Conservation (phyloP, 35 echinoderm and acorn worm genomes). For the Patiria miniata region DNA sequence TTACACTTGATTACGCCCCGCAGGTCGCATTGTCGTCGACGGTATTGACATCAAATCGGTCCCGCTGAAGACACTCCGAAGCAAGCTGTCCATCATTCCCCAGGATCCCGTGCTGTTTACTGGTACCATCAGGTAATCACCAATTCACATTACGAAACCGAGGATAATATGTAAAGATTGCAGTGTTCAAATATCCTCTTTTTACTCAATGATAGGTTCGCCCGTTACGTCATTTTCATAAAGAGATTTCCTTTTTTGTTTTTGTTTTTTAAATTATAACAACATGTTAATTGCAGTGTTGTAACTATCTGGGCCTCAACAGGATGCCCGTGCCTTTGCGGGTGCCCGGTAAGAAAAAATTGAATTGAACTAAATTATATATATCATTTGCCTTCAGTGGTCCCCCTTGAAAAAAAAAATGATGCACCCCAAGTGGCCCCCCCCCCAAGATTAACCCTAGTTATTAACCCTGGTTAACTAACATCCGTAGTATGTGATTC, state of each 20-base stretch:
- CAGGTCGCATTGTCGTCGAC: slow-evolving; percentile 85
- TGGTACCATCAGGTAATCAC: slow-evolving; percentile 49
- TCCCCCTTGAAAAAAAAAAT: too few species aligned
- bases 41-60: slow-evolving; percentile 73
- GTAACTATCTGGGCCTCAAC: too few species aligned
- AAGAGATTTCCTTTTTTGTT: neutral
- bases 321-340: neutral
- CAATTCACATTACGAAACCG: neutral
- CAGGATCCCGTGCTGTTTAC: slow-evolving; percentile 96
- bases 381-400: too few species aligned
- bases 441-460: too few species aligned
- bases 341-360: neutral
- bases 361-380: neutral
- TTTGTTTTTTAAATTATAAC: neutral
- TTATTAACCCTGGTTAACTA: too few species aligned
- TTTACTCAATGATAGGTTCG: neutral
- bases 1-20: neutral
- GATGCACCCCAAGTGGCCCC: too few species aligned
- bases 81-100: slow-evolving; percentile 79
- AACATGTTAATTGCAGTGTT: neutral
- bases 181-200: neutral
- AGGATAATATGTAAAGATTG: neutral
- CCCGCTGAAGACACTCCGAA: slow-evolving; percentile 67
- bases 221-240: neutral
- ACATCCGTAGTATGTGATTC: too few species aligned